Conservation (phyloP, 1,140 invertebrate genomes). For the Atta cephalotes region DNA sequence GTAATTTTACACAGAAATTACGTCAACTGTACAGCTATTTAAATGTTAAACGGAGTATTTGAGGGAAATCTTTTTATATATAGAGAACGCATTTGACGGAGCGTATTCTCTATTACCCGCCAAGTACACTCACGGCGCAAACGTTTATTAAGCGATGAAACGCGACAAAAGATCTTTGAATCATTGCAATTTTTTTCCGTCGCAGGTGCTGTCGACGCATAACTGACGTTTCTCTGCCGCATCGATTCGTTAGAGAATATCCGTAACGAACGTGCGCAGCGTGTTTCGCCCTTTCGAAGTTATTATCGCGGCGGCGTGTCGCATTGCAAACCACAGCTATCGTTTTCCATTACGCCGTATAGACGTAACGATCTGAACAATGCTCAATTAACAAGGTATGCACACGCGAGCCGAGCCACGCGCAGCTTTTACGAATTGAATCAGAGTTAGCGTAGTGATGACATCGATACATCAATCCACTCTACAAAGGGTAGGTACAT, state of each 20-base stretch:
- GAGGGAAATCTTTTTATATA: slow-evolving; percentile 4
- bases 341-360: slow-evolving; percentile 44
- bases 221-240: neutral
- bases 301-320: slow-evolving; percentile 44
- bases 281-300: slow-evolving; percentile 35
- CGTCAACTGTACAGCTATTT: neutral
- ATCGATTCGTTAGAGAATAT: slow-evolving; percentile 43
- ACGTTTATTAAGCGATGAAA: slow-evolving; percentile 38
- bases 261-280: slow-evolving; percentile 17
- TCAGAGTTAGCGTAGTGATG: slow-evolving; percentile 10
- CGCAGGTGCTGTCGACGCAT: neutral
- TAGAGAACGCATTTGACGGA: neutral
- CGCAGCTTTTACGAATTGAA: slow-evolving; percentile 43
- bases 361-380: slow-evolving; percentile 56
- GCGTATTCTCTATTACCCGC: neutral
- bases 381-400: slow-evolving; percentile 55
- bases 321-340: slow-evolving; percentile 53
- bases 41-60: slow-evolving; percentile 1
- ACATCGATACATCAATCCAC: slow-evolving; percentile 29
- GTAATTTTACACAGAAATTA: slow-evolving; percentile 17
- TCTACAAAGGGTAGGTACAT: slow-evolving; percentile 1
- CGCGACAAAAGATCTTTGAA: slow-evolving; percentile 6
- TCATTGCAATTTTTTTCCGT: slow-evolving; percentile 27
- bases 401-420: slow-evolving; percentile 3
- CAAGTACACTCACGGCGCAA: neutral